phyloP scores from a whole-genome alignment of 2,888 invertebrate species.

The Allygus modestus region DNA sequence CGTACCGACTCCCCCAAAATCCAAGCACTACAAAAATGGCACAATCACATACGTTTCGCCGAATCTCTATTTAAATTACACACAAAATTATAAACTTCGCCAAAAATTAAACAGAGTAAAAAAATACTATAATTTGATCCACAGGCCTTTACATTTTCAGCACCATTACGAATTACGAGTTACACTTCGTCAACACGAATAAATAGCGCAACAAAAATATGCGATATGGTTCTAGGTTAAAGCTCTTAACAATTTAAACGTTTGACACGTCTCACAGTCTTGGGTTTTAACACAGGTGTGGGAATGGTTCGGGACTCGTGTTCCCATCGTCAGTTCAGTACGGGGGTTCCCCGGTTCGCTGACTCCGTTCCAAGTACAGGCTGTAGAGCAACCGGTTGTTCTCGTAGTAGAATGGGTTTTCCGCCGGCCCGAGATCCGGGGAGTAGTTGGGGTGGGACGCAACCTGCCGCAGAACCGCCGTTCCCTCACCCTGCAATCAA shows the following conservation, averaged over 20 bases:
- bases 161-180: neutral
- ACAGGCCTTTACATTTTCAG: neutral
- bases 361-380: slow-evolving; percentile 88
- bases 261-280: neutral
- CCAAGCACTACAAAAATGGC: neutral
- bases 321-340: neutral
- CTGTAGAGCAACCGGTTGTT: slow-evolving; percentile 91
- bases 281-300: neutral
- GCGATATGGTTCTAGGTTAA: neutral
- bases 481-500: slow-evolving; percentile 48
- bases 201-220: slow-evolving; percentile 5
- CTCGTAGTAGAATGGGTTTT: slow-evolving; percentile 92
- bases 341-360: slow-evolving; percentile 75
- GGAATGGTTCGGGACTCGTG: neutral
- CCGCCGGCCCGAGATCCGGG: slow-evolving; percentile 85
- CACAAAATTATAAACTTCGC: neutral
- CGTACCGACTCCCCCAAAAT: neutral
- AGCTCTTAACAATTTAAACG: slow-evolving; percentile 24
- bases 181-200: neutral
- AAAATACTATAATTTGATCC: slow-evolving; percentile 6
- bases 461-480: slow-evolving; percentile 37
- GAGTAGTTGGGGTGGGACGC: slow-evolving; percentile 76
- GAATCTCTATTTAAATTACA: neutral
- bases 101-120: neutral
- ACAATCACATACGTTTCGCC: slow-evolving; percentile 14